Evolutionary conservation across 2,888 invertebrate species (phyloP).

Genomic region (Agriopis aurantiaria): DNA sequence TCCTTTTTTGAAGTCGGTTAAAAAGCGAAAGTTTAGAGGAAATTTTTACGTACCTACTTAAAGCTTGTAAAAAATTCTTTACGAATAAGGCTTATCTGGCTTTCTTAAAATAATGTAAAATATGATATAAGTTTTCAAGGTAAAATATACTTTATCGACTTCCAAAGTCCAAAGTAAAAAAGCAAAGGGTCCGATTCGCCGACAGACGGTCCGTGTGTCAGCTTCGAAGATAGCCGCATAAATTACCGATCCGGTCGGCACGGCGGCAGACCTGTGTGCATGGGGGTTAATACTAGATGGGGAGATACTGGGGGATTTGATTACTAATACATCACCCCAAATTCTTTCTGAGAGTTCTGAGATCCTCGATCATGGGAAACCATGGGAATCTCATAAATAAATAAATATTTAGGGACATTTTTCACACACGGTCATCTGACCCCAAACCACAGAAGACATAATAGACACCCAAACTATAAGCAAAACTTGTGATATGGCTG

Average conservation of each 20-base stretch:
- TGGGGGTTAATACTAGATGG: conserved; percentile 19
- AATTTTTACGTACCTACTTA: not conserved
- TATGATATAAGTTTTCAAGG: conserved; percentile 11
- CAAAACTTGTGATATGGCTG: too few species aligned
- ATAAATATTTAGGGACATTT: too few species aligned
- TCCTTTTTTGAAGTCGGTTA: too few species aligned
- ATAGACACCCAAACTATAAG: too few species aligned
- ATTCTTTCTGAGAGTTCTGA: too few species aligned
- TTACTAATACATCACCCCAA: not conserved
- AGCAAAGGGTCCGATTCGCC: conserved; percentile 35
- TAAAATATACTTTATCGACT: conserved; percentile 27
- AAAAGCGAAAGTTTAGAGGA: conserved; percentile 4
- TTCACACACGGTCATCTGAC: too few species aligned
- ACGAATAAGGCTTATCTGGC: not conserved
- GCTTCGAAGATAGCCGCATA: conserved; percentile 45
- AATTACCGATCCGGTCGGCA: conserved; percentile 43
- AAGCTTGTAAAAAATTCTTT: not conserved
- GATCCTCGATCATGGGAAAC: too few species aligned
- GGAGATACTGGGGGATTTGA: not conserved
- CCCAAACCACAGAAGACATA: too few species aligned
- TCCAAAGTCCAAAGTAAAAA: conserved; percentile 31
- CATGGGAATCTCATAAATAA: too few species aligned
- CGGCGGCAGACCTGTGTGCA: conserved; percentile 18
- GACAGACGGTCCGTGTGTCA: conserved; percentile 42
- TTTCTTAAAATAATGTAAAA: not conserved